A percentile compares a stretch with the other conserved stretches of the same genome.
Evolutionary conservation across 2,888 invertebrate genomes (phyloP).

Genomic region (Drosophila rubida): DNA sequence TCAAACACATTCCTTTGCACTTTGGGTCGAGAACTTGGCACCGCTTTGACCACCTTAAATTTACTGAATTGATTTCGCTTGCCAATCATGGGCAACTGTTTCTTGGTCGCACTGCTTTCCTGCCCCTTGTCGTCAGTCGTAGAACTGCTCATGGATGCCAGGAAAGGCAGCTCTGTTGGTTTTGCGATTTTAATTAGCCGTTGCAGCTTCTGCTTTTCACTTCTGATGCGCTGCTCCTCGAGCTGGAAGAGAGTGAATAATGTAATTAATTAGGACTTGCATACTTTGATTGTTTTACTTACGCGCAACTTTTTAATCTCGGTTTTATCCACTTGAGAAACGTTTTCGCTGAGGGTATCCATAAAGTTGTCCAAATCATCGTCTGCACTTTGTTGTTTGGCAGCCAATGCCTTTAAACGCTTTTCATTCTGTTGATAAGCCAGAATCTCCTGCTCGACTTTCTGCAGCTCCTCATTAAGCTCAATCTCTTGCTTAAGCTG

Average conservation of each 20-base stretch:
- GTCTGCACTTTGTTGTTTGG: slow-evolving; percentile 81
- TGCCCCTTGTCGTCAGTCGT: slow-evolving; percentile 15
- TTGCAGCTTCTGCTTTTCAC: slow-evolving; percentile 89
- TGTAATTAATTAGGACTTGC: not conserved
- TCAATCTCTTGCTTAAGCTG: slow-evolving; percentile 81
- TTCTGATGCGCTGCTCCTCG: slow-evolving; percentile 88
- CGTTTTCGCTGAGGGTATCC: slow-evolving; percentile 88
- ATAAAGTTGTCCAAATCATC: slow-evolving; percentile 95
- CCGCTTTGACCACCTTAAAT: slow-evolving; percentile 75
- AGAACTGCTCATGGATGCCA: slow-evolving; percentile 70
- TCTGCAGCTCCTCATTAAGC: slow-evolving; percentile 87
- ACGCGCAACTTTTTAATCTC: slow-evolving; percentile 87
- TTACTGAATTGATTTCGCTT: slow-evolving; percentile 84
- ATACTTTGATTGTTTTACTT: slow-evolving; percentile 22
- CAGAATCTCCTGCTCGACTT: slow-evolving; percentile 86
- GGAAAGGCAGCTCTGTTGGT: slow-evolving; percentile 87
- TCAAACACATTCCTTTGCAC: slow-evolving; percentile 60
- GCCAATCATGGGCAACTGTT: slow-evolving; percentile 85
- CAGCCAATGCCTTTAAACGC: slow-evolving; percentile 72
- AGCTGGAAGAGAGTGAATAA: slow-evolving; percentile 84
- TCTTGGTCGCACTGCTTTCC: slow-evolving; percentile 36
- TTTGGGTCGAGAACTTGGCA: slow-evolving; percentile 41
- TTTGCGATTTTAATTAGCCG: slow-evolving; percentile 91
- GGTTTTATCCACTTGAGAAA: slow-evolving; percentile 87
- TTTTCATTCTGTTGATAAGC: slow-evolving; percentile 85